Evolutionary conservation across 2,113 vertebrate species (phyloP), one percentile per base, ranked within the genome.

Genomic region (Spilogale gracilis): DNA sequence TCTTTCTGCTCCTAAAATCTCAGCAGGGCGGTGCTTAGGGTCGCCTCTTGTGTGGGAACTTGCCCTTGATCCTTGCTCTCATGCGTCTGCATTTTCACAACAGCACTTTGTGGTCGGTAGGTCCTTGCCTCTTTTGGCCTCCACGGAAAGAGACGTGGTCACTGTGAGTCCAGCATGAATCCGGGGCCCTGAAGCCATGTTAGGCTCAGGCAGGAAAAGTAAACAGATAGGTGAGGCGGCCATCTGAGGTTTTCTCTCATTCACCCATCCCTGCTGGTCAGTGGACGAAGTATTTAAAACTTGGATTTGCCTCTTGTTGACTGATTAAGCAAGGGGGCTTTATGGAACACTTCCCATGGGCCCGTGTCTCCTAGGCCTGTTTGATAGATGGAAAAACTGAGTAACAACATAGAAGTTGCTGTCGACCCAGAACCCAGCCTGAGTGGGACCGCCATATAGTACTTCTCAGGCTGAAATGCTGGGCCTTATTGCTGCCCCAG

Each of bases 161-260:
- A 30, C 79, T 45, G 60, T 9, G 96, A 94, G 58, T 80, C 78
- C 27, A 91, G 82, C 43, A 38, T 13, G 96, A 94, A 63, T 71
- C 82, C 27, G 91, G 89, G 90, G 83, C 91, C 87, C 95, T 67
- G 54, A 76, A 82, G 58, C 87, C 92, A n/a, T 83, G 91, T 95
- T 78, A 71, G 65, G 88, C 61, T 83, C 67, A 58, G 82, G 92
- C 95, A 94, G 95, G 92, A 96, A 96, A 97, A 97, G 86, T 60
- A 97, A 97, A 90, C 89, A 96, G 73, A 67, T 38, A 65, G 63
- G 61, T 0, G 23, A 71, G 81, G 50, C 74, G 91, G 83, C 92
- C 48, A n/a, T 25, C 80, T 83, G 38, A 48, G 61, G 63, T 50
- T 63, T 86, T 3, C 74, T 78, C 23, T 90, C 78, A 2, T 74